A percentile compares a stretch with the other conserved stretches of the same genome.
Conservation (phyloP, 2,113 vertebrate species). For the human (Homo sapiens) region GRCh38 chr12:16030501-16031000, state of each 20-base stretch:
- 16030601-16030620: not conserved
- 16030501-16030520: not conserved
- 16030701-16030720: not conserved
- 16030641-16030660: not conserved
- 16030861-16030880: not conserved
- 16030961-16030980: not conserved
- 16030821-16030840: not conserved
- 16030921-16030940: not conserved
- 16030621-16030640: not conserved
- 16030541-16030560: not conserved
- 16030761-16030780: not conserved
- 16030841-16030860: not conserved
- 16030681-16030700: not conserved
- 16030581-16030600: not conserved
- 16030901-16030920: not conserved
- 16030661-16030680: not conserved
- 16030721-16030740: not conserved
- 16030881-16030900: not conserved
- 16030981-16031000: not conserved
- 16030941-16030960: not conserved
- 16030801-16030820: not conserved
- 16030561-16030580: not conserved
- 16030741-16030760: not conserved
- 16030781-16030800: not conserved
- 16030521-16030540: not conserved